phyloP scores from a whole-genome alignment of 30 jellyfish, hydroid and myxozoan species.

The Chironex yamaguchii region DNA sequence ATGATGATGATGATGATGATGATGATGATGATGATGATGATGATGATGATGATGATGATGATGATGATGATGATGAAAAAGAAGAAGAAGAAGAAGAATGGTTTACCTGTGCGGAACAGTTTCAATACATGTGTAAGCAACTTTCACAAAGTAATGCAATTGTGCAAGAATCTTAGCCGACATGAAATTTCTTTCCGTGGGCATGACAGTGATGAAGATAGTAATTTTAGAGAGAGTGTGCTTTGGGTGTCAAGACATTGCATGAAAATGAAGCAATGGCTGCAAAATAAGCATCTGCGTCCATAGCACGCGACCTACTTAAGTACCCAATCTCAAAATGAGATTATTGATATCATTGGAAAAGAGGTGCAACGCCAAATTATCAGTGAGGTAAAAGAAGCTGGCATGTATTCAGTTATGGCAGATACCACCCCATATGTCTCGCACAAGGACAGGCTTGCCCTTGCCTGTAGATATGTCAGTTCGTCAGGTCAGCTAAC shows the following conservation, averaged over 20 bases:
- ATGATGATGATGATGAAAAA: neutral
- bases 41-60: neutral
- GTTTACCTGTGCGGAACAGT: constrained; percentile 30
- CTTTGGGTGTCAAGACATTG: constrained; percentile 39
- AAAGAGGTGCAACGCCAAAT: constrained; percentile 6
- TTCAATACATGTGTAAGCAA: neutral
- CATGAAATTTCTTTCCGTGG: constrained; percentile 56
- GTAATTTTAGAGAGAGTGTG: constrained; percentile 31
- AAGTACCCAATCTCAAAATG: constrained; percentile 31
- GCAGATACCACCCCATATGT: constrained; percentile 45
- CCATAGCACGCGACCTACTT: constrained; percentile 31
- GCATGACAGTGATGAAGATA: constrained; percentile 26
- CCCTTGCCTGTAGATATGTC: constrained; percentile 38
- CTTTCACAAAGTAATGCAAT: neutral
- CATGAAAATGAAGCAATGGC: constrained; percentile 17
- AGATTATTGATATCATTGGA: constrained; percentile 12
- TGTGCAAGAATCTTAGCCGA: constrained; percentile 19
- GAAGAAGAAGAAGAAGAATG: constrained; percentile 1
- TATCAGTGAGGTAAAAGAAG: neutral
- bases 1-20: neutral
- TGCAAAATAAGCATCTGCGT: neutral
- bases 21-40: neutral
- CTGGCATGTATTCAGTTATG: constrained; percentile 39
- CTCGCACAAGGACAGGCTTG: constrained; percentile 28
- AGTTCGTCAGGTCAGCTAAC: neutral